A percentile compares a stretch with the other conserved stretches of the same genome.
phyloP scores from a whole-genome alignment of 1,140 invertebrate species.

The Eriosoma lanigerum region DNA sequence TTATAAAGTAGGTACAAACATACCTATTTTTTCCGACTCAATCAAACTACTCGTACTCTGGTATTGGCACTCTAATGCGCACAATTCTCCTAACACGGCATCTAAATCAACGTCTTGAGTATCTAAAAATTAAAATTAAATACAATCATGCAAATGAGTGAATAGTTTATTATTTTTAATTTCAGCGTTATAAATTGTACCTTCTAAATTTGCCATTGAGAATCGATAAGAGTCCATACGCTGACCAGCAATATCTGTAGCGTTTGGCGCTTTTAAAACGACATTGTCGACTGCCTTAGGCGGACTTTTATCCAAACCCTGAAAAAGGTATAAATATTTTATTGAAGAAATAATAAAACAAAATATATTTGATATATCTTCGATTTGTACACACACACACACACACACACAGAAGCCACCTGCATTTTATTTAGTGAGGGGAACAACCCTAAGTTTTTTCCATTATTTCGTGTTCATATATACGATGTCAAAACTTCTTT shows the following conservation, averaged over 20 bases:
- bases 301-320: conserved; percentile 37
- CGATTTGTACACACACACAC: neutral
- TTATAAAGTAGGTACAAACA: neutral
- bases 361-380: neutral
- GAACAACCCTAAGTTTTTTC: conserved; percentile 13
- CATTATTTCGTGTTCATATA: neutral
- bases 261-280: conserved; percentile 4
- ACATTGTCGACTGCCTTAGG: conserved; percentile 11
- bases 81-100: conserved; percentile 91
- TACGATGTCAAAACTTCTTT: conserved; percentile 31
- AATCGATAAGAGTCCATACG: conserved; percentile 85
- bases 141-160: neutral
- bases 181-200: conserved; percentile 58
- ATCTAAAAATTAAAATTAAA: conserved; percentile 63
- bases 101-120: conserved; percentile 94
- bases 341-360: no score
- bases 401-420: neutral
- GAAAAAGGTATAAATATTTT: neutral
- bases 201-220: conserved; percentile 88
- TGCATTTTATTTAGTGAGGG: neutral
- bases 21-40: conserved; percentile 57
- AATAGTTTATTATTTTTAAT: neutral
- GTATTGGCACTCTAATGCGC: conserved; percentile 81
- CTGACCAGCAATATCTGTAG: conserved; percentile 57
- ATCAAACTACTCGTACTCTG: conserved; percentile 60